A percentile compares a stretch with the other conserved stretches of the same genome.
Evolutionary conservation across 2,888 invertebrate genomes (phyloP).

Genomic region (Acrobasis suavella): DNA sequence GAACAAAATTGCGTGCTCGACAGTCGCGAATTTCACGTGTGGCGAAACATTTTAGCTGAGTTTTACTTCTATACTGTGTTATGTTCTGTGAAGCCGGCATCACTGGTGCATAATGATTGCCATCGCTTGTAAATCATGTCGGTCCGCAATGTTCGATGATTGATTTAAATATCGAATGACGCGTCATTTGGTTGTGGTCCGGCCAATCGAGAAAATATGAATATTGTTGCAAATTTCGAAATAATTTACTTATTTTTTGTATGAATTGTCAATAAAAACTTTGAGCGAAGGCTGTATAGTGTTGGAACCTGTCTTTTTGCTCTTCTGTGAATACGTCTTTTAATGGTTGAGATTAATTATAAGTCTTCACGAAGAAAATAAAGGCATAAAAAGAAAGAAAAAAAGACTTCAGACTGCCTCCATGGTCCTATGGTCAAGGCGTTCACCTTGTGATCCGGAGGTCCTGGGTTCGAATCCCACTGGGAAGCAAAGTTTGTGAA

Average conservation of each 20-base stretch:
- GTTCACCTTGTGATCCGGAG: too few species aligned
- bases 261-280: not conserved
- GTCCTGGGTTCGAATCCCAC: too few species aligned
- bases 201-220: not conserved
- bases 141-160: not conserved
- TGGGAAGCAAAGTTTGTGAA: too few species aligned
- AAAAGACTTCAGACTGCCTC: too few species aligned
- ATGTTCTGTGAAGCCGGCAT: not conserved
- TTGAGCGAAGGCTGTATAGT: not conserved
- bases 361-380: too few species aligned
- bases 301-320: too few species aligned
- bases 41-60: not conserved
- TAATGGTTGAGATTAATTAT: too few species aligned
- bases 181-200: not conserved
- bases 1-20: too few species aligned
- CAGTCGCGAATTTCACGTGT: too few species aligned
- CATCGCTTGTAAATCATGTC: conserved; percentile 14
- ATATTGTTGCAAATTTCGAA: not conserved
- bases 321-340: too few species aligned
- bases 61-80: not conserved
- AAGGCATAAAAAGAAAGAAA: too few species aligned
- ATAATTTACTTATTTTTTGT: not conserved
- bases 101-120: conserved; percentile 4
- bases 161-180: conserved; percentile 2
- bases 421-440: too few species aligned